Evolutionary conservation across 2,797 vertebrate species (phyloP).

Genomic region (Hyperoplus lanceolatus): DNA sequence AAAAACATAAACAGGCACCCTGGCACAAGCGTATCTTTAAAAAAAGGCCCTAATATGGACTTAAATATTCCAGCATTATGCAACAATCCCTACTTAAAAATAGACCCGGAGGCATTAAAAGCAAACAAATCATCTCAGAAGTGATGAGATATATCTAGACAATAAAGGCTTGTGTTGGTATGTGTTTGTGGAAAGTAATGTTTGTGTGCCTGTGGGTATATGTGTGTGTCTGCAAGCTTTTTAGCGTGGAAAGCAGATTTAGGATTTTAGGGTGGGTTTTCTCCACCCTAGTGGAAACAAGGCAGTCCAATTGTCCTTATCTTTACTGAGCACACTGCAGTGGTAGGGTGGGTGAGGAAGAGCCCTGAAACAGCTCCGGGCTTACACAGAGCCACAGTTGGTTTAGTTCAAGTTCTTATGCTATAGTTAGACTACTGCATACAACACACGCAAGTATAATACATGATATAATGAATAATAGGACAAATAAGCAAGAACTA

Average conservation of each 20-base stretch:
- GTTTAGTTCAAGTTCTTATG: slow-evolving; percentile 43
- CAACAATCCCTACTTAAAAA: slow-evolving; percentile 18
- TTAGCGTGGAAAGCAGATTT: slow-evolving; percentile 27
- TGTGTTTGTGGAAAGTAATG: not conserved
- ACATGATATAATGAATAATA: not conserved
- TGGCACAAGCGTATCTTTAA: slow-evolving; percentile 22
- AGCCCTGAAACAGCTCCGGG: slow-evolving; percentile 44
- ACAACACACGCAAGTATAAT: not conserved
- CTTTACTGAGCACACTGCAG: slow-evolving; percentile 58
- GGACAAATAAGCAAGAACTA: not conserved
- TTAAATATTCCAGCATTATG: slow-evolving; percentile 19
- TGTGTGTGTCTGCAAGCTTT: slow-evolving; percentile 29
- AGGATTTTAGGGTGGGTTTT: slow-evolving; percentile 45
- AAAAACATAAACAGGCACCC: slow-evolving; percentile 35
- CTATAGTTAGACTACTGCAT: slow-evolving; percentile 43
- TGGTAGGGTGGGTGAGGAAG: slow-evolving; percentile 40
- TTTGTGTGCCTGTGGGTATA: not conserved
- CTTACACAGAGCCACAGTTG: slow-evolving; percentile 40
- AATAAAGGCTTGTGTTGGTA: slow-evolving; percentile 14
- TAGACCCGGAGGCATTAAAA: slow-evolving; percentile 5
- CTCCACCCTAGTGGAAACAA: slow-evolving; percentile 44
- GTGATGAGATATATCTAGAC: slow-evolving; percentile 32
- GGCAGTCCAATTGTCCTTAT: slow-evolving; percentile 59
- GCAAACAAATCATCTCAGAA: slow-evolving; percentile 38
- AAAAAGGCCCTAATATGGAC: slow-evolving; percentile 2